Evolutionary conservation across 1,140 invertebrate species (phyloP).

Genomic region (Manduca sexta): DNA sequence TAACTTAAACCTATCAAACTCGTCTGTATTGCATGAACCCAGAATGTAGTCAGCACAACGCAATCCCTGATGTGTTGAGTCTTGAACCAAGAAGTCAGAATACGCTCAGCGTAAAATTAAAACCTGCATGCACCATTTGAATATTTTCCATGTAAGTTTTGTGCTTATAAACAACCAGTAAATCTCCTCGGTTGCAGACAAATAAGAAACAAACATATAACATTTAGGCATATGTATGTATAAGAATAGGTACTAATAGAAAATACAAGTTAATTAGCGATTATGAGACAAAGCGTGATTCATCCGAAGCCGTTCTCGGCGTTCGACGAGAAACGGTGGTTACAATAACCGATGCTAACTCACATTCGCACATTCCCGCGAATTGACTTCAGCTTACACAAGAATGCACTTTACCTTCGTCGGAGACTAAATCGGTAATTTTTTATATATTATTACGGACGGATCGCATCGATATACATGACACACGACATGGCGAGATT

Average conservation of each 20-base stretch:
- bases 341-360: conserved; percentile 34
- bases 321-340: conserved; percentile 7
- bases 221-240: too few relatives aligned
- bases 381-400: conserved; percentile 64
- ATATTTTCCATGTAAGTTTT: too few relatives aligned
- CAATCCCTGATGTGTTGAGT: too few relatives aligned
- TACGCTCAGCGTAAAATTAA: too few relatives aligned
- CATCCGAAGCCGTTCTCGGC: conserved; percentile 8
- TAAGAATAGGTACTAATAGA: background rate
- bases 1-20: too few relatives aligned
- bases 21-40: too few relatives aligned
- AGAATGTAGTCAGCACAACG: too few relatives aligned
- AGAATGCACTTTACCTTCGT: conserved; percentile 63
- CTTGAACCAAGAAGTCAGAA: too few relatives aligned
- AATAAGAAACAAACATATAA: too few relatives aligned
- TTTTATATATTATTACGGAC: conserved; percentile 53
- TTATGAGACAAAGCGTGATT: conserved; percentile 32
- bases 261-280: conserved; percentile 7
- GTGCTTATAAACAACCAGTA: too few relatives aligned
- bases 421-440: conserved; percentile 59
- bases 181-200: too few relatives aligned
- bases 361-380: conserved; percentile 59
- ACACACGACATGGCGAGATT: conserved; percentile 57
- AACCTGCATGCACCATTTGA: too few relatives aligned
- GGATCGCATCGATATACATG: conserved; percentile 40